phyloP scores from a whole-genome alignment of 2,888 invertebrate genomes.

The Clepsis dumicolana region DNA sequence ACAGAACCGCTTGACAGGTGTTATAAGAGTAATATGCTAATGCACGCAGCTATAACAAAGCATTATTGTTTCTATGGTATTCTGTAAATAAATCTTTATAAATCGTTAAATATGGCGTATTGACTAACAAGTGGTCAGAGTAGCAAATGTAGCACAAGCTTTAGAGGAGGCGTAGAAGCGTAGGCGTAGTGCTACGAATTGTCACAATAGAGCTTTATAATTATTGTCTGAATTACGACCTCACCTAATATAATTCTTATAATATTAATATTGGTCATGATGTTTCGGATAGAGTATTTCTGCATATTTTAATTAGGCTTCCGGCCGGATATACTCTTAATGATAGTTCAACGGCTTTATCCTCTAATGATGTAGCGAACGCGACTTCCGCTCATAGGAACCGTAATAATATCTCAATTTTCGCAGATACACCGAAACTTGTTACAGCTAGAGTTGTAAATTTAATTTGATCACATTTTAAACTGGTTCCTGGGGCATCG shows the following conservation, averaged over 20 bases:
- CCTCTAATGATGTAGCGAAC: slow-evolving; percentile 6
- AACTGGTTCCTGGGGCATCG: slow-evolving; percentile 62
- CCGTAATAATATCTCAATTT: slow-evolving; percentile 37
- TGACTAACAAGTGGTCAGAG: slow-evolving; percentile 11
- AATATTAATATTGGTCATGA: neutral
- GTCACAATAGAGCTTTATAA: neutral
- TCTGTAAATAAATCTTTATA: slow-evolving; percentile 12
- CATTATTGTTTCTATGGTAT: slow-evolving; percentile 13
- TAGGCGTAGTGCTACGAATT: slow-evolving; percentile 20
- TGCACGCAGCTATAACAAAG: slow-evolving; percentile 21
- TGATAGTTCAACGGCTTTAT: neutral
- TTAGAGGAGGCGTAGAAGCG: slow-evolving; percentile 11
- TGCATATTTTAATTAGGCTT: neutral
- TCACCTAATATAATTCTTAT: neutral
- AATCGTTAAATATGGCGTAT: slow-evolving; percentile 20
- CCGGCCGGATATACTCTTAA: neutral
- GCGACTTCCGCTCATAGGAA: slow-evolving; percentile 26
- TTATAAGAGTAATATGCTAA: slow-evolving; percentile 31
- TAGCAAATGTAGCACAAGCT: slow-evolving; percentile 16
- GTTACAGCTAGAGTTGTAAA: slow-evolving; percentile 30
- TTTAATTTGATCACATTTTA: slow-evolving; percentile 44
- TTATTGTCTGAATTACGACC: neutral
- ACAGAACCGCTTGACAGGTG: slow-evolving; percentile 33
- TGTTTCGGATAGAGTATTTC: neutral
- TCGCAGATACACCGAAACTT: slow-evolving; percentile 34